A percentile compares a stretch with the other conserved stretches of the same genome.
Evolutionary conservation across 2,797 vertebrate species (phyloP).

Genomic region (Bradypodion ventrale): DNA sequence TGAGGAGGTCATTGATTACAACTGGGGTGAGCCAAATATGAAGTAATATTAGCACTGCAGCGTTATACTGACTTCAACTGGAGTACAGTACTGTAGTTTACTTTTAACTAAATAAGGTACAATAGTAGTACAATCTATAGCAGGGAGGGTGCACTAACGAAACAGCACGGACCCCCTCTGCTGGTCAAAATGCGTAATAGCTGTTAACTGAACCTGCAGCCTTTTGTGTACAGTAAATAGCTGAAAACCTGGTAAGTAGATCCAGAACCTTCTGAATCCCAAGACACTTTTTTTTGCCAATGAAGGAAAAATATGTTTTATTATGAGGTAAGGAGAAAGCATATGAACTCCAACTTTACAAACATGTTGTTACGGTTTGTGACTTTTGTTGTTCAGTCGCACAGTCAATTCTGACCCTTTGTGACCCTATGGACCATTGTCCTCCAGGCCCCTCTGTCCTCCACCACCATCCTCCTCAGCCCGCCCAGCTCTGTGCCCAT

Average conservation of each 20-base stretch:
- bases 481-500: too few relatives aligned
- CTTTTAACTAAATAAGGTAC: background rate
- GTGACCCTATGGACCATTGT: too few relatives aligned
- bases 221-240: background rate
- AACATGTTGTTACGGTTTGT: background rate
- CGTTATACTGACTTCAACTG: background rate
- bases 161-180: conserved; percentile 20
- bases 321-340: background rate
- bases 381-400: too few relatives aligned
- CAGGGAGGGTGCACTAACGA: background rate
- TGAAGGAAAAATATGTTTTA: too few relatives aligned
- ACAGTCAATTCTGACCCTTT: too few relatives aligned
- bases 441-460: too few relatives aligned
- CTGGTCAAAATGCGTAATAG: background rate
- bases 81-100: background rate
- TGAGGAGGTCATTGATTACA: background rate
- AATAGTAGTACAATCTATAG: background rate
- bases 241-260: background rate
- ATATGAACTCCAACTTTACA: background rate
- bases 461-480: too few relatives aligned
- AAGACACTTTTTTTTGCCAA: too few relatives aligned
- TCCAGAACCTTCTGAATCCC: background rate
- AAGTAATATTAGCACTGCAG: background rate
- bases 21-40: background rate
- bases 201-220: background rate